Conservation (phyloP, 2,797 vertebrate species). For the Orientallactaga sibirica region DNA sequence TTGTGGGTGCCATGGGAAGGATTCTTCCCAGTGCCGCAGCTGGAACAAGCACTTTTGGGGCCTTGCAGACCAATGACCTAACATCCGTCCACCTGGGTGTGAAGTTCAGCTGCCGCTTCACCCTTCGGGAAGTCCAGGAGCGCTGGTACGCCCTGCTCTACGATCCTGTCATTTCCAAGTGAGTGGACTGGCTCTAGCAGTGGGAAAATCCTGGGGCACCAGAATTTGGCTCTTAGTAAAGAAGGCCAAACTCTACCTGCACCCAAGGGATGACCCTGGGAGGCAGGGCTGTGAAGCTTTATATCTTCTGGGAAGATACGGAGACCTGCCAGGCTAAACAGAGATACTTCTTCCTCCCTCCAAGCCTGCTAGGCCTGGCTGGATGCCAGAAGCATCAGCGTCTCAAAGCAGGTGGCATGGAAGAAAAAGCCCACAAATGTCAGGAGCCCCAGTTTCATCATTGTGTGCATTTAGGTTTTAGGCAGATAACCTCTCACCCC, state of each 20-base stretch:
- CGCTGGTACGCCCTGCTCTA: constrained; percentile 97
- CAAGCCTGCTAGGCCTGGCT: not conserved
- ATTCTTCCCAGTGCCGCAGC: not conserved
- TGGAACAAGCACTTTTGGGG: not conserved
- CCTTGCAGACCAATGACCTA: constrained; percentile 95
- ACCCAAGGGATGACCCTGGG: not conserved
- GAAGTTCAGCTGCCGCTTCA: constrained; percentile 99
- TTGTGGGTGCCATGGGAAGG: not conserved
- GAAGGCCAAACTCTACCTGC: not conserved
- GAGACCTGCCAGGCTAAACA: not conserved
- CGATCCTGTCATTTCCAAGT: constrained; percentile 98
- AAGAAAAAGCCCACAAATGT: not conserved
- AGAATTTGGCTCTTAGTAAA: constrained; percentile 1
- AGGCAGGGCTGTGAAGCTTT: not conserved
- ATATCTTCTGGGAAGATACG: not conserved
- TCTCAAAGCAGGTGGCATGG: not conserved
- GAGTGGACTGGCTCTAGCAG: constrained; percentile 82
- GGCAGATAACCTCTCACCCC: not conserved
- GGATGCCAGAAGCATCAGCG: not conserved
- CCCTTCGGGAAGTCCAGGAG: constrained; percentile 96
- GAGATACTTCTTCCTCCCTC: not conserved
- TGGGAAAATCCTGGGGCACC: not conserved
- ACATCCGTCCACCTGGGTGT: constrained; percentile 96
- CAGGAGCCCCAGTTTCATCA: not conserved
- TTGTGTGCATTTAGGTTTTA: not conserved